A percentile compares a stretch with the other conserved stretches of the same genome.
phyloP scores from a whole-genome alignment of 2,797 vertebrate genomes.

The Pteropus rufus region DNA sequence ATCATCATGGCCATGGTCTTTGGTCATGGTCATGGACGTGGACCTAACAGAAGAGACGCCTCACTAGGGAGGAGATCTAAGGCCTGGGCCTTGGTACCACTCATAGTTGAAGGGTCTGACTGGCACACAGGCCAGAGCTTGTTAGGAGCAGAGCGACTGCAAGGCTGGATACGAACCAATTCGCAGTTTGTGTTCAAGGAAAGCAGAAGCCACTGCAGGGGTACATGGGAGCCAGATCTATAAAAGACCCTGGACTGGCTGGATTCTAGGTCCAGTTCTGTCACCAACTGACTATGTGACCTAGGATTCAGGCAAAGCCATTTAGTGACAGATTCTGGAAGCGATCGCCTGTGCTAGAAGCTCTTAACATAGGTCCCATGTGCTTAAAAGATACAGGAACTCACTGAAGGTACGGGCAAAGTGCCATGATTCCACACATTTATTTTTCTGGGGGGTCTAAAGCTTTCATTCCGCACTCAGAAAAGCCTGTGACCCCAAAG shows the following conservation, averaged over 20 bases:
- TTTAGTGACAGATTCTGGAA: neutral
- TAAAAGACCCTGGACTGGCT: too few relatives aligned
- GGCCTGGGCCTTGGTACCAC: too few relatives aligned
- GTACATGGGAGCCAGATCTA: neutral
- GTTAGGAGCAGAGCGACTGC: neutral
- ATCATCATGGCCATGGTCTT: neutral
- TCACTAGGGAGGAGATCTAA: neutral
- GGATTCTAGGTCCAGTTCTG: neutral
- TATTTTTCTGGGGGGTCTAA: neutral
- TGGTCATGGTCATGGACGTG: neutral
- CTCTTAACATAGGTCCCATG: neutral
- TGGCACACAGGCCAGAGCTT: neutral
- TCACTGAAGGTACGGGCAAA: neutral
- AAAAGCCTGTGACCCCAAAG: neutral
- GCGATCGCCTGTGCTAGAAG: neutral
- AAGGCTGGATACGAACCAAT: neutral
- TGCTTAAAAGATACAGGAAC: neutral
- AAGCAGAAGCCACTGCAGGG: neutral
- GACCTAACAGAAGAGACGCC: neutral
- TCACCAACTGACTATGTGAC: neutral
- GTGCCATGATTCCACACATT: fast-evolving
- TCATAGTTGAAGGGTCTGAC: neutral
- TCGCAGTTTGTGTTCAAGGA: neutral
- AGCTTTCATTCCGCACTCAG: neutral
- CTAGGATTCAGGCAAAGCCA: neutral